These are phyloP conservation scores for Leucopsar rothschildi DNA, from an alignment of 2,113 vertebrate genomes.

Conservation along the genomic window DNA sequence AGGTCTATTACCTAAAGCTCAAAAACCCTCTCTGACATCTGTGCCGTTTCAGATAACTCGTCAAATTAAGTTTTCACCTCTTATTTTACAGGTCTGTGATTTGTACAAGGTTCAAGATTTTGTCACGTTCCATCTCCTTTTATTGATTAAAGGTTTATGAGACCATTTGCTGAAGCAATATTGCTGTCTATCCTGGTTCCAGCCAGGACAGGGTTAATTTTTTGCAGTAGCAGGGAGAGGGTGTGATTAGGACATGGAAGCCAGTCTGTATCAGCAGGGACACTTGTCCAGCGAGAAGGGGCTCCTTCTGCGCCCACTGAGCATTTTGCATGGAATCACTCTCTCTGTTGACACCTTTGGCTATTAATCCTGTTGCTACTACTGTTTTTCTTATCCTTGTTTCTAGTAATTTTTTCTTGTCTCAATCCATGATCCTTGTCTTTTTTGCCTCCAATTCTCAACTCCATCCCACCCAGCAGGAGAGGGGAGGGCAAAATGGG, in stretches of 20 bases:
- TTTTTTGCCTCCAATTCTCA: not conserved
- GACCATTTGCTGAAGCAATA: not conserved
- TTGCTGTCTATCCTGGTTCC: not conserved
- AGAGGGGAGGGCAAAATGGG: rapidly evolving
- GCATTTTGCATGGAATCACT: not conserved
- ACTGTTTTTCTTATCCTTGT: not conserved
- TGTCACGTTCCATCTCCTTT: not conserved
- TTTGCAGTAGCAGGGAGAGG: not conserved
- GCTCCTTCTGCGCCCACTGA: not conserved
- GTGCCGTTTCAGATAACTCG: not conserved
- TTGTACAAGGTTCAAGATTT: not conserved
- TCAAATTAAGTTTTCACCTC: not conserved
- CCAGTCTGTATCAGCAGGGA: not conserved
- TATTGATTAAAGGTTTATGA: not conserved
- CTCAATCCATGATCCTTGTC: not conserved
- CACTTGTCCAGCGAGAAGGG: not conserved
- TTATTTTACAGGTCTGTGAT: not conserved
- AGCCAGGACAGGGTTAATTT: not conserved
- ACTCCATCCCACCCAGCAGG: not conserved
- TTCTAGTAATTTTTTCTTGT: not conserved
- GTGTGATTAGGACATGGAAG: not conserved
- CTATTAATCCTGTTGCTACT: not conserved
- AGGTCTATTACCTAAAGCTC: not conserved
- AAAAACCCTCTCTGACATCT: not conserved
- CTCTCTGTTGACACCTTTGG: not conserved